Evolutionary conservation across 2,797 vertebrate genomes (phyloP).

Genomic region (Manis pentadactyla): DNA sequence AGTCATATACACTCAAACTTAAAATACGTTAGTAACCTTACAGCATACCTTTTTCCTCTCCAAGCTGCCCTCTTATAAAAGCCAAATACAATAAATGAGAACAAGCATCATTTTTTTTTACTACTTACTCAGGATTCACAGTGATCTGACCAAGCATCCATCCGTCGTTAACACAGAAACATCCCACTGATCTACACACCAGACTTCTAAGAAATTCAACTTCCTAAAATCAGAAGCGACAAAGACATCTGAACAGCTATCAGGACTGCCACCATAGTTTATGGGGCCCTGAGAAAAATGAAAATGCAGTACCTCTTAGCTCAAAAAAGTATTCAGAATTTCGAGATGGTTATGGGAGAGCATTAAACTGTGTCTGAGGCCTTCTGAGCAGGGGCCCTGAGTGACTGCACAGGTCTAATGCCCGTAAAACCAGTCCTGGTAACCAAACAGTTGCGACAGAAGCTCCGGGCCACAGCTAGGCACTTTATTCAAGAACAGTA

Average conservation of each 20-base stretch:
- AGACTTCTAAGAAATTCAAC: constrained; percentile 41
- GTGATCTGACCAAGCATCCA: constrained; percentile 27
- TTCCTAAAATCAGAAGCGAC: constrained; percentile 52
- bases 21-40: background rate
- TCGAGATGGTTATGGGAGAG: background rate
- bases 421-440: background rate
- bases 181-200: constrained; percentile 42
- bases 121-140: constrained; percentile 20
- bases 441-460: background rate
- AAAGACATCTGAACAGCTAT: background rate
- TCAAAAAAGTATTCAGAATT: constrained; percentile 22
- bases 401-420: background rate
- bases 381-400: background rate
- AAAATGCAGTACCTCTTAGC: background rate
- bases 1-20: constrained; percentile 8
- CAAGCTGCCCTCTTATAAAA: background rate
- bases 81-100: constrained; percentile 50
- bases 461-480: background rate
- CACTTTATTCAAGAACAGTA: background rate
- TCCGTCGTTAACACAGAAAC: constrained; percentile 6
- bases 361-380: background rate
- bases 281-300: background rate
- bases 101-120: background rate
- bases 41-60: background rate
- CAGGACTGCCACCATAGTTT: background rate